These are phyloP conservation scores for Orgyia antiqua DNA, from an alignment of 2,888 invertebrate genomes.

Conservation along the genomic window DNA sequence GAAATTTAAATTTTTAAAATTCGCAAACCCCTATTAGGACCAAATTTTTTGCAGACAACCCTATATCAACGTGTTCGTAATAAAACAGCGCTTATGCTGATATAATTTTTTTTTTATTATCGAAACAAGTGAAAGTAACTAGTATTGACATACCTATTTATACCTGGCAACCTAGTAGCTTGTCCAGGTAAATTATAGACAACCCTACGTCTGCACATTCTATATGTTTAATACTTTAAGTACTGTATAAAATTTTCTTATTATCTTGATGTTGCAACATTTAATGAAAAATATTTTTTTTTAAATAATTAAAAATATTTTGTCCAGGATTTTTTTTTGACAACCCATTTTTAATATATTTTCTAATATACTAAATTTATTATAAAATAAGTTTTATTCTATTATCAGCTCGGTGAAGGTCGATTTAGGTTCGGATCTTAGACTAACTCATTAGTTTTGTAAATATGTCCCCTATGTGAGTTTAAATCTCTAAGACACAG, in stretches of 20 bases:
- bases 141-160: slow-evolving; percentile 8
- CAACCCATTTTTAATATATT: slow-evolving; percentile 4
- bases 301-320: neutral
- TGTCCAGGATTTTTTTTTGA: slow-evolving; percentile 1
- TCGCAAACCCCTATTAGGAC: slow-evolving; percentile 4
- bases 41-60: slow-evolving; percentile 3
- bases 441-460: too few species aligned
- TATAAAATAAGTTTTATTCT: neutral
- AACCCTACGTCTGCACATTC: slow-evolving; percentile 8
- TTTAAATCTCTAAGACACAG: too few species aligned
- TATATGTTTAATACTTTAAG: slow-evolving; percentile 2
- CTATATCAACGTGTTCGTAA: slow-evolving; percentile 5
- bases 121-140: slow-evolving; percentile 5
- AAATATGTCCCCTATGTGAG: too few species aligned
- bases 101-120: slow-evolving; percentile 6
- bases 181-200: slow-evolving; percentile 6
- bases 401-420: too few species aligned
- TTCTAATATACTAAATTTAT: neutral
- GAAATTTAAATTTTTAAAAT: slow-evolving; percentile 3
- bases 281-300: slow-evolving; percentile 5
- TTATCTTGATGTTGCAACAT: slow-evolving; percentile 1
- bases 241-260: slow-evolving; percentile 2
- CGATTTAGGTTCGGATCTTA: too few species aligned
- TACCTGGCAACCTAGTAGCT: slow-evolving; percentile 7
- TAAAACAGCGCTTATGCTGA: slow-evolving; percentile 8